Percentiles rank a stretch among this genome's conserved stretches.
These are phyloP conservation scores for Gambusia affinis DNA, from an alignment of 2,113 vertebrate species.

Conservation along the genomic window DNA sequence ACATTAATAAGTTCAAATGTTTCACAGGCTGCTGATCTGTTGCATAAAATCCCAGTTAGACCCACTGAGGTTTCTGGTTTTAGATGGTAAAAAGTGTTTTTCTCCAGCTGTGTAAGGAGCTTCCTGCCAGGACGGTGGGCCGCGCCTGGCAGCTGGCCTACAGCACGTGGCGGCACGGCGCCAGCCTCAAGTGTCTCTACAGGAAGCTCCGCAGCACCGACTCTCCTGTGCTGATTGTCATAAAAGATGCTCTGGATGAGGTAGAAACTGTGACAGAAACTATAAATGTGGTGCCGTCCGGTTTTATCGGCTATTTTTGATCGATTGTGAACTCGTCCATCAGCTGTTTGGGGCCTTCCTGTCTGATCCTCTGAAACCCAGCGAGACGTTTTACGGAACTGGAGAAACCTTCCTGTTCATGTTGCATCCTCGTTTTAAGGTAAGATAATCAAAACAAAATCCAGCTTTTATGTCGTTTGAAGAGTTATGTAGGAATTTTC, in stretches of 20 bases:
- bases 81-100: background rate
- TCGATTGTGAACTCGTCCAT: background rate
- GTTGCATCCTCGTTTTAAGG: conserved; percentile 82
- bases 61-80: background rate
- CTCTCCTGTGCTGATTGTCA: conserved; percentile 78
- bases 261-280: conserved; percentile 44
- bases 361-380: conserved; percentile 78
- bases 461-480: no score
- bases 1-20: background rate
- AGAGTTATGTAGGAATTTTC: no score
- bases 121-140: conserved; percentile 80
- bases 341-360: conserved; percentile 83
- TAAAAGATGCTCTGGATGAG: conserved; percentile 80
- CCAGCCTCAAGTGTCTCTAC: conserved; percentile 84
- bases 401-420: conserved; percentile 84
- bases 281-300: background rate
- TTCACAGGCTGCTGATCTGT: background rate
- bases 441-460: conserved; percentile 36
- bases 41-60: background rate
- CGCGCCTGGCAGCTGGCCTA: conserved; percentile 77
- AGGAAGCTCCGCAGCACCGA: conserved; percentile 76
- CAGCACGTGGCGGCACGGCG: conserved; percentile 78
- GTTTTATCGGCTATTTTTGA: background rate
- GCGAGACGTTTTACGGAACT: conserved; percentile 81
- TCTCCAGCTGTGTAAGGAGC: conserved; percentile 75